These are phyloP conservation scores for Pungitius pungitius DNA, from an alignment of 2,113 vertebrate species.

Conservation along the genomic window DNA sequence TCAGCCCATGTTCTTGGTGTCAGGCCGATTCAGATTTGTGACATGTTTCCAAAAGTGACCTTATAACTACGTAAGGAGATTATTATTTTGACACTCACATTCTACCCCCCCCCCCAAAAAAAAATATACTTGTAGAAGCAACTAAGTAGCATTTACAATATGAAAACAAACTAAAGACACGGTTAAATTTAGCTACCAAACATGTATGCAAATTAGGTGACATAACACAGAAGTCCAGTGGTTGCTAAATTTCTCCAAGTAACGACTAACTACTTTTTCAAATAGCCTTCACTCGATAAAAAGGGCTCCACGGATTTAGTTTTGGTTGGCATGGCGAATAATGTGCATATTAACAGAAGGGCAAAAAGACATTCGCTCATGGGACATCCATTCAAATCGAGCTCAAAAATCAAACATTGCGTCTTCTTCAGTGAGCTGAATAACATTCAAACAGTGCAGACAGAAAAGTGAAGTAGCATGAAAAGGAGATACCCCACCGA, in stretches of 20 bases:
- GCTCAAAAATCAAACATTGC: constrained; percentile 59
- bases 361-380: constrained; percentile 66
- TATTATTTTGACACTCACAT: constrained; percentile 48
- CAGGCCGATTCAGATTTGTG: constrained; percentile 36
- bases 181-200: constrained; percentile 68
- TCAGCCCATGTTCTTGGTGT: constrained; percentile 34
- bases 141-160: constrained; percentile 72
- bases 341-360: constrained; percentile 65
- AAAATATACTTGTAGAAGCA: constrained; percentile 56
- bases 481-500: neutral
- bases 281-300: constrained; percentile 72
- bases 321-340: constrained; percentile 66
- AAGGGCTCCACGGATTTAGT: constrained; percentile 56
- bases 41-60: constrained; percentile 55
- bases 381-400: constrained; percentile 71
- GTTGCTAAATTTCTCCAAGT: constrained; percentile 62
- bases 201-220: constrained; percentile 65
- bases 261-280: constrained; percentile 61
- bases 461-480: constrained; percentile 49
- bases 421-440: constrained; percentile 56
- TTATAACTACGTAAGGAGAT: constrained; percentile 49
- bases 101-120: constrained; percentile 8
- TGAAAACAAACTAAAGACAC: constrained; percentile 64
- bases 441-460: constrained; percentile 72
- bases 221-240: constrained; percentile 63